phyloP scores from a whole-genome alignment of 2,797 vertebrate species.

The Taeniopygia guttata region DNA sequence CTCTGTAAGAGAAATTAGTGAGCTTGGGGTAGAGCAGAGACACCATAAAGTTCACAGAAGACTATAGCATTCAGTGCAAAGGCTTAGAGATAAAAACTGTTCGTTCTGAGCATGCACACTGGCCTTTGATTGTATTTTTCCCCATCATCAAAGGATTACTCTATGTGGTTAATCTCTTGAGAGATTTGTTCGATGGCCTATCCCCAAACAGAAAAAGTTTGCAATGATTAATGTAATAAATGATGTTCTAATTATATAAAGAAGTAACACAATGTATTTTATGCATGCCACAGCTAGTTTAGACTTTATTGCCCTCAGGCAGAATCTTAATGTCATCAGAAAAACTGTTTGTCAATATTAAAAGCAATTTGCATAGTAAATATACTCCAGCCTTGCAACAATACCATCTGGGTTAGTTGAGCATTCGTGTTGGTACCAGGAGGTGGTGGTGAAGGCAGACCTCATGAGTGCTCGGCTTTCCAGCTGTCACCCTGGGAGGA shows the following conservation, averaged over 20 bases:
- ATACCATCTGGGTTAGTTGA: slow-evolving; percentile 29
- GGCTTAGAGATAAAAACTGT: not conserved
- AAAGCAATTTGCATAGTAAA: slow-evolving; percentile 59
- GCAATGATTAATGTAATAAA: slow-evolving; percentile 32
- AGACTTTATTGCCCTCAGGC: slow-evolving; percentile 53
- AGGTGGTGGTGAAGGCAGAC: not conserved
- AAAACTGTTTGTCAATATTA: slow-evolving; percentile 68
- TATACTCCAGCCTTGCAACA: slow-evolving; percentile 21
- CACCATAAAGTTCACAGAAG: not conserved
- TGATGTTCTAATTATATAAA: slow-evolving; percentile 41
- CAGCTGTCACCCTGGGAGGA: not conserved
- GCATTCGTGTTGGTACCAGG: not conserved
- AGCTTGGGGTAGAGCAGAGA: not conserved
- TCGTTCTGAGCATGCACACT: not conserved
- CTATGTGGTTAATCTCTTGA: not conserved
- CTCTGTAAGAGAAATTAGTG: not conserved
- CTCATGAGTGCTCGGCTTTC: not conserved
- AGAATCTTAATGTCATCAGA: slow-evolving; percentile 58
- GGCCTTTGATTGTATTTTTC: slow-evolving; percentile 10
- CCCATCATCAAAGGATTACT: not conserved
- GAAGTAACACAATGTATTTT: slow-evolving; percentile 3
- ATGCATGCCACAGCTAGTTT: slow-evolving; percentile 39
- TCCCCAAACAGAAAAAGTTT: slow-evolving; percentile 14
- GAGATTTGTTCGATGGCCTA: not conserved
- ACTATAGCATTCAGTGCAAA: not conserved